A percentile compares a stretch with the other conserved stretches of the same genome.
phyloP scores from a whole-genome alignment of 2,113 vertebrate genomes.

The Planiliza haematocheilus region DNA sequence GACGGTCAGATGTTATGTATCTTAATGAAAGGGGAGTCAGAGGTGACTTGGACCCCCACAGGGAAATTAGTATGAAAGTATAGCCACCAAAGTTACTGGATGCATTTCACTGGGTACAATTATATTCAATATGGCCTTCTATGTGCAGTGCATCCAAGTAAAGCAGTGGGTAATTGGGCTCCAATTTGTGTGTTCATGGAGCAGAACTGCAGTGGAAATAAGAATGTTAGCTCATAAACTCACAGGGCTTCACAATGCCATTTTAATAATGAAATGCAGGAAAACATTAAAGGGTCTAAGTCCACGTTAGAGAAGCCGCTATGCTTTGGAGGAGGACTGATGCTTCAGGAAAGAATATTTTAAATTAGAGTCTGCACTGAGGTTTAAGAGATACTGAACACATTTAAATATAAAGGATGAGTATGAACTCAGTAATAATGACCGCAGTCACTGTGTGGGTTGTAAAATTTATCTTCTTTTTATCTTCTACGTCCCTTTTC shows the following conservation, averaged over 20 bases:
- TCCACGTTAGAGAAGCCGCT: not conserved
- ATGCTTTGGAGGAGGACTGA: not conserved
- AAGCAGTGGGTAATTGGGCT: constrained; percentile 79
- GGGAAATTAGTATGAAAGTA: constrained; percentile 73
- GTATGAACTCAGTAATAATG: not conserved
- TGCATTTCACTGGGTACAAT: constrained; percentile 77
- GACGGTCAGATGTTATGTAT: constrained; percentile 44
- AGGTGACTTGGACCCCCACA: constrained; percentile 66
- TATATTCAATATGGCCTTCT: constrained; percentile 76
- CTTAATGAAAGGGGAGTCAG: constrained; percentile 53
- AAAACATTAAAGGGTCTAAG: constrained; percentile 19
- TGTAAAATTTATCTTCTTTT: not conserved
- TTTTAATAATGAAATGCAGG: constrained; percentile 59
- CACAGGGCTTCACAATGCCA: constrained; percentile 50
- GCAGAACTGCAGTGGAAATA: constrained; percentile 75
- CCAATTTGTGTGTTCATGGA: constrained; percentile 80
- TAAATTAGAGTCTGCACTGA: not conserved
- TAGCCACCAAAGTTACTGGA: constrained; percentile 63
- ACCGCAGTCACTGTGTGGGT: not conserved
- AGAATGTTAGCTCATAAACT: constrained; percentile 71
- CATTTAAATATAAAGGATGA: no score
- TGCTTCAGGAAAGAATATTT: not conserved
- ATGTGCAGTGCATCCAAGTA: constrained; percentile 78
- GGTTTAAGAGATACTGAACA: not conserved
- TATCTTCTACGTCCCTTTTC: not conserved